phyloP scores from a whole-genome alignment of 2,113 vertebrate species.

The Otocyon megalotis region DNA sequence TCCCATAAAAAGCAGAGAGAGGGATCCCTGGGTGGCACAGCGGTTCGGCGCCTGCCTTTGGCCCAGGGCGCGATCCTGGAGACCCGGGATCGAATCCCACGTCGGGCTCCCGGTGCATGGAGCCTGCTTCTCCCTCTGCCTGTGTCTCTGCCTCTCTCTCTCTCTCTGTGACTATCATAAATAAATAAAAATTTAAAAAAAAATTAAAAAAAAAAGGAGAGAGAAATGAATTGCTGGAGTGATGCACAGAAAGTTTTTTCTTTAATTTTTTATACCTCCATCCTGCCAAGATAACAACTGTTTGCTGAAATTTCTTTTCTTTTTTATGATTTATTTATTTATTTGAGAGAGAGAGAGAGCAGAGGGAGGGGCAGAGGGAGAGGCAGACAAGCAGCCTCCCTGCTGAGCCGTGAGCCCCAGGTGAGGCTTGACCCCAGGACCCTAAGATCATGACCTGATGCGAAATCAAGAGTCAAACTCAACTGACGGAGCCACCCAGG shows the following conservation, averaged over 20 bases:
- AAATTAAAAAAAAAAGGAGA: neutral
- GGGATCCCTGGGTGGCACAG: too few relatives aligned
- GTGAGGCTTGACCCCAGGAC: neutral
- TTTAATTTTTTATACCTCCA: neutral
- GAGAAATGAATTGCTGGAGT: neutral
- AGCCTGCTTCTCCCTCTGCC: too few relatives aligned
- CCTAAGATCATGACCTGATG: neutral
- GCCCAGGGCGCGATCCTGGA: too few relatives aligned
- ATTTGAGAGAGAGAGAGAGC: neutral
- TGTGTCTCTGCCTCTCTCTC: too few relatives aligned
- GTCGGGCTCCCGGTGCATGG: too few relatives aligned
- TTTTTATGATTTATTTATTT: neutral
- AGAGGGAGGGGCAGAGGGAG: neutral
- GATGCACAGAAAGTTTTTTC: neutral
- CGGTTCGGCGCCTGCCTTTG: too few relatives aligned
- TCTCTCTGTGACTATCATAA: too few relatives aligned
- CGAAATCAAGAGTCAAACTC: neutral
- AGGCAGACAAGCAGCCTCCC: neutral
- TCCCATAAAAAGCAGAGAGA: neutral
- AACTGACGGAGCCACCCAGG: neutral
- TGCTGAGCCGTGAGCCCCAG: neutral
- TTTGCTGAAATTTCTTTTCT: neutral
- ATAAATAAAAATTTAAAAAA: too few relatives aligned
- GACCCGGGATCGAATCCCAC: too few relatives aligned
- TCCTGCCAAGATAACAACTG: conserved; percentile 5